A percentile compares a stretch with the other conserved stretches of the same genome.
Conservation (phyloP, 2,888 invertebrate species). For the Lottia scabra region DNA sequence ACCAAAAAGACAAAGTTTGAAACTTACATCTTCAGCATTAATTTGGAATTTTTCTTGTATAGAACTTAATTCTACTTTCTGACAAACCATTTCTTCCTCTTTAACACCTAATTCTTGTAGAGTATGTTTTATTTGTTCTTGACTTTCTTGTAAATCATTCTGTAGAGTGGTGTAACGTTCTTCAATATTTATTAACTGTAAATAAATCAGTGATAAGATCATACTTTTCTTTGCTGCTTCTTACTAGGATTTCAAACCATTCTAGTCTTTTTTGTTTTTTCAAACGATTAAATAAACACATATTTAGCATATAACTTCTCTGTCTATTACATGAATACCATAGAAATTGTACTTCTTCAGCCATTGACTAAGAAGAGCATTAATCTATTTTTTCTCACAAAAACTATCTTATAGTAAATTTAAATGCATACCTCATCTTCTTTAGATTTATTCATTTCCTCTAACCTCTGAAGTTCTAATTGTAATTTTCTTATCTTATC, state of each 20-base stretch:
- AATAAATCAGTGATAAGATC: slow-evolving; percentile 6
- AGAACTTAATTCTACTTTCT: slow-evolving; percentile 62
- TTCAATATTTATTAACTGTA: slow-evolving; percentile 59
- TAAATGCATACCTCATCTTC: slow-evolving; percentile 54
- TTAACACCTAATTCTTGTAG: slow-evolving; percentile 62
- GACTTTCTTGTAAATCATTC: slow-evolving; percentile 54
- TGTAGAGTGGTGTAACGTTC: slow-evolving; percentile 56
- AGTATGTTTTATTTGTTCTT: slow-evolving; percentile 60
- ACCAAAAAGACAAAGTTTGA: neutral
- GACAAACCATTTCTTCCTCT: slow-evolving; percentile 63
- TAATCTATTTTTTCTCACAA: neutral
- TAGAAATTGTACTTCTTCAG: no score
- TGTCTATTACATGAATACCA: no score
- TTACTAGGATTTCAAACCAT: no score
- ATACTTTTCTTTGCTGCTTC: no score
- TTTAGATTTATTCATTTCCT: slow-evolving; percentile 59
- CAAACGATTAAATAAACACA: no score
- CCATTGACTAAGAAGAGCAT: no score
- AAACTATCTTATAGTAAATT: neutral
- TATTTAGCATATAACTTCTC: no score
- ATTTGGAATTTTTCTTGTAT: slow-evolving; percentile 63
- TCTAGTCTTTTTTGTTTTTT: no score
- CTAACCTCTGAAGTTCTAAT: slow-evolving; percentile 62
- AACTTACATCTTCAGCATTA: slow-evolving; percentile 57
- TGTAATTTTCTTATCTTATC: slow-evolving; percentile 62